Evolutionary conservation across 2,113 vertebrate genomes (phyloP).

Genomic region (Tichodroma muraria): DNA sequence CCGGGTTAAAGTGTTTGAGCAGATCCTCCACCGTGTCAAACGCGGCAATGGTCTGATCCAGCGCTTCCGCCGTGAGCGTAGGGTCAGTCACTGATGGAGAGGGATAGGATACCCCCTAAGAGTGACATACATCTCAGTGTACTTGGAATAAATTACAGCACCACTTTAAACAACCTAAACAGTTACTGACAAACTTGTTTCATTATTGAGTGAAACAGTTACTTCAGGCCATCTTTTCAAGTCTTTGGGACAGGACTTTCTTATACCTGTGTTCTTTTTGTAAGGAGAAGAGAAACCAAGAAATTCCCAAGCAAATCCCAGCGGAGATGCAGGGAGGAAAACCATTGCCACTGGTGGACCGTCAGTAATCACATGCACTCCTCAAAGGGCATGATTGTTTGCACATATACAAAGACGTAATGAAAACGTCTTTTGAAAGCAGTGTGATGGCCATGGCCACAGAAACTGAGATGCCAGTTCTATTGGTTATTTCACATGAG

Average conservation of each 20-base stretch:
- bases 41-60: constrained; percentile 85
- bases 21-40: constrained; percentile 92
- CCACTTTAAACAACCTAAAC: constrained; percentile 10
- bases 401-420: background rate
- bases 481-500: background rate
- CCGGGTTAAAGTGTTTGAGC: constrained; percentile 83
- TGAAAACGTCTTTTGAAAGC: background rate
- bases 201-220: background rate
- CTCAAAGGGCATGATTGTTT: background rate
- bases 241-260: background rate
- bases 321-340: background rate
- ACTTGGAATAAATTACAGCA: constrained; percentile 36
- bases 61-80: constrained; percentile 77
- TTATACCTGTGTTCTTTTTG: background rate
- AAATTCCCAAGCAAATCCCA: background rate
- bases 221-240: background rate
- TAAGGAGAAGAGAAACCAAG: background rate
- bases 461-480: background rate
- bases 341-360: background rate
- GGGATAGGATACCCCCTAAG: constrained; percentile 72
- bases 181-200: background rate
- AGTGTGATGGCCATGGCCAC: background rate
- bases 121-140: constrained; percentile 68
- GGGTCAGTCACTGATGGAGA: constrained; percentile 74
- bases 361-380: background rate